These are phyloP conservation scores for Acrocephalus kingi DNA, from an alignment of 2,113 vertebrate species.

Conservation along the genomic window DNA sequence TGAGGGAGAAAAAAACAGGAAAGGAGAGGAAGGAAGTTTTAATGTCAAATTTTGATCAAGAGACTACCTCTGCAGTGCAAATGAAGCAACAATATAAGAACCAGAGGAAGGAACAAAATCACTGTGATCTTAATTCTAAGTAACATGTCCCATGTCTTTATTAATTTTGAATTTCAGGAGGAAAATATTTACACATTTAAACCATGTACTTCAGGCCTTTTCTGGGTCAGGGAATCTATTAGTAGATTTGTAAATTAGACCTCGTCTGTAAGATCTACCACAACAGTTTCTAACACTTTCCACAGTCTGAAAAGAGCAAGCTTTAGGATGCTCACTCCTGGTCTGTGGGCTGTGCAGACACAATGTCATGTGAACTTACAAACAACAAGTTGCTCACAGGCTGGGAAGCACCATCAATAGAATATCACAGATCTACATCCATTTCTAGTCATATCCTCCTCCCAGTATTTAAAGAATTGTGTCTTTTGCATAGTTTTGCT, in stretches of 20 bases:
- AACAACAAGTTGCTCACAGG: background rate
- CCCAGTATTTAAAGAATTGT: background rate
- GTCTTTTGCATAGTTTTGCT: background rate
- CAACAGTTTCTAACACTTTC: background rate
- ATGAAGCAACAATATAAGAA: background rate
- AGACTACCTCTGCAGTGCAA: background rate
- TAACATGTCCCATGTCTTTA: background rate
- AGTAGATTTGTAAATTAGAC: background rate
- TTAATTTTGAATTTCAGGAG: background rate
- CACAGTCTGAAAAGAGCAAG: background rate
- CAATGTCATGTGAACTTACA: background rate
- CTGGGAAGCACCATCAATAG: background rate
- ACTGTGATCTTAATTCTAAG: background rate
- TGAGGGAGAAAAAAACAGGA: background rate
- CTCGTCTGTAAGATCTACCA: background rate
- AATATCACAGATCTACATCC: background rate
- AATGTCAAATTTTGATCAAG: background rate
- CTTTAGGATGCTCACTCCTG: background rate
- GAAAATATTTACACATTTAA: background rate
- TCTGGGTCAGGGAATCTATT: background rate
- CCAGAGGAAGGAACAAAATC: background rate
- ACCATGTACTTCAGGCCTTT: background rate
- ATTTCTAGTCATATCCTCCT: background rate
- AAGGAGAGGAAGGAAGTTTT: background rate
- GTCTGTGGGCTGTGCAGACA: background rate